Evolutionary conservation across 1,140 invertebrate genomes (phyloP).

Genomic region (Psix sp.): DNA sequence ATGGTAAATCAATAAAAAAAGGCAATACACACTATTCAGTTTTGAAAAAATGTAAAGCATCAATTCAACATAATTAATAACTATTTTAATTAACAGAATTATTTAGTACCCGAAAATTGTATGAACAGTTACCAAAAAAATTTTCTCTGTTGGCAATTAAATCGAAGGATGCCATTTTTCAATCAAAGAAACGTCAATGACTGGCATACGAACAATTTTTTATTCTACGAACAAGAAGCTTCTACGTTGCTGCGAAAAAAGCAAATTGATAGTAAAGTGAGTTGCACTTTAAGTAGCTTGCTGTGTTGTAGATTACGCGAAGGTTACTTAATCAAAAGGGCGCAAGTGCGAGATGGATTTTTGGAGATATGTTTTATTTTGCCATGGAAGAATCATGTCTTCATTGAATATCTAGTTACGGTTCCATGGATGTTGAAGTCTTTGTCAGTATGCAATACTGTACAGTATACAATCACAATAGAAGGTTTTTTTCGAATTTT

Average conservation of each 20-base stretch:
- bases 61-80: too few relatives aligned
- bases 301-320: conserved; percentile 87
- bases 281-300: conserved; percentile 82
- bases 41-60: background rate
- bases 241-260: conserved; percentile 81
- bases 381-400: conserved; percentile 86
- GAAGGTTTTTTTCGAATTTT: conserved; percentile 76
- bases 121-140: conserved; percentile 86
- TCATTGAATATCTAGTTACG: conserved; percentile 83
- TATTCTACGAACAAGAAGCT: conserved; percentile 79
- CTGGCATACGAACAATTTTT: conserved; percentile 78
- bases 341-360: conserved; percentile 76
- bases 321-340: conserved; percentile 86
- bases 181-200: conserved; percentile 63
- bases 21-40: background rate
- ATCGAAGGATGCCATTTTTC: conserved; percentile 70
- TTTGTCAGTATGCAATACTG: conserved; percentile 72
- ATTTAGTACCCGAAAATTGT: conserved; percentile 67
- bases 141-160: conserved; percentile 87
- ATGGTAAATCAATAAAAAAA: conserved; percentile 62
- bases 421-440: conserved; percentile 80
- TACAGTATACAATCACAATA: conserved; percentile 80
- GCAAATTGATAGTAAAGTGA: conserved; percentile 82
- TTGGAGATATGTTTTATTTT: conserved; percentile 83
- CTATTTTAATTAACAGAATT: conserved; percentile 67